Evolutionary conservation across 2,888 invertebrate species (phyloP), one percentile per base, ranked within the genome.

Genomic region (Mesoligia furuncula): DNA sequence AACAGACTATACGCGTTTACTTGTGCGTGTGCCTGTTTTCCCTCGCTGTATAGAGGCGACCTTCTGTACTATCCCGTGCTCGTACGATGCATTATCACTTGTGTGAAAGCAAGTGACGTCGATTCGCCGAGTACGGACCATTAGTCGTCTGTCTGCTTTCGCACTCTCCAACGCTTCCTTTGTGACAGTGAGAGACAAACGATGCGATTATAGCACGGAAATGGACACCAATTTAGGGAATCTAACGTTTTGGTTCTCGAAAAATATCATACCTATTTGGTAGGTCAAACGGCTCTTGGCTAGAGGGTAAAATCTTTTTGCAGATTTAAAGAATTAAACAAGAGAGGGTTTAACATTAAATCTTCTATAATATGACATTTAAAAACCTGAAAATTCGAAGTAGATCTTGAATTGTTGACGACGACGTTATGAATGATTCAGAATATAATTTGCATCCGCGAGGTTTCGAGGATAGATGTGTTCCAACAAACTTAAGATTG

Each of bases 101-200:
- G 81, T 80, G 83, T 87, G 80, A 89, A 90, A 91, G 89, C 90
- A 82, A 87, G 87, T 89, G 91, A 89, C 88, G 90, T 87, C 80
- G 79, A 90, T 90, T 89, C 86, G 51, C 64, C 59, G 73, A 90
- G 89, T 90, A 90, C 84, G 83, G 85, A 89, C 93, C 94, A 94
- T 94, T 94, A 94, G 93, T 91, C 90, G 87, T 82, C 87, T 89
- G 91, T 90, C 90, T 90, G 87, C 75, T 78, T 88, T 86, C 88
- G 87, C 83, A 87, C 89, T 89, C 85, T 87, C 89, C 90, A 89
- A 85, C 87, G 90, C 92, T 92, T 91, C 91, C 91, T 94, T 94
- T 94, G 93, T 93, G 86, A 90, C 85, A 87, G 85, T 82, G 84
- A 89, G 91, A 93, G 93, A 93, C 91, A 94, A 94, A 93, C 90